Base-by-base conservation (phyloP, 2,888 invertebrate species). In the Cerastis leucographa region DNA sequence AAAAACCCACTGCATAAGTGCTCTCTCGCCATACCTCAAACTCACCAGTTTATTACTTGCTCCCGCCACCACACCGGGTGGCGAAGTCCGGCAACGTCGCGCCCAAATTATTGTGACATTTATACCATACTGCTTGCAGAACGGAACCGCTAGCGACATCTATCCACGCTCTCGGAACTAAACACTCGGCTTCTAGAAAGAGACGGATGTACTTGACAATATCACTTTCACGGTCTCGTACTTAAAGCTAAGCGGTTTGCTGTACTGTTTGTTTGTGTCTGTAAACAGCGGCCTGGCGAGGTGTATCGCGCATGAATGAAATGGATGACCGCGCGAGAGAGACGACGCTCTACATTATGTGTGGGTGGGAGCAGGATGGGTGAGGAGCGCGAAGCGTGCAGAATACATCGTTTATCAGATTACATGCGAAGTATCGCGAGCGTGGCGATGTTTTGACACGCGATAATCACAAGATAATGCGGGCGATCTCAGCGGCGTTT, bases 381-480 rank as follows among this genome's bases (percentile, higher is more conserved):
- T 89, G 77, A 88, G 87, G 88, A 94, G 95, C 94, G 94, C 94
- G 95, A 96, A 94, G 95, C 94, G 94, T 94, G 94, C 95, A 94
- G 95, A 94, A 97, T 97, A 97, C 97, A 97, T 97, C 97, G 96
- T 96, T 97, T 97, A 97, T 97, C 96, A 96, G 96, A 97, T 97
- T 97, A 96, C 96, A 97, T 95, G 96, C 96, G 96, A 96, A 96
- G 96, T 96, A 97, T 96, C 96, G 97, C 96, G 95, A 96, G 96
- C 95, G 96, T 96, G 96, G 96, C 95, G 96, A 97, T 97, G 97
- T 97, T 97, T 97, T 97, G 97, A 97, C 97, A 97, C 96, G 96
- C 96, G 97, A 97, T 97, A 97, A 97, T 97, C 96, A 96, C 95
- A 94, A 96, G 97, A 96, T 97, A 97, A 97, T 97, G 94, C 96